Evolutionary conservation across 35 echinoderm and acorn worm species (phyloP), one percentile per base, ranked within the genome.

Genomic region (Apostichopus californicus): DNA sequence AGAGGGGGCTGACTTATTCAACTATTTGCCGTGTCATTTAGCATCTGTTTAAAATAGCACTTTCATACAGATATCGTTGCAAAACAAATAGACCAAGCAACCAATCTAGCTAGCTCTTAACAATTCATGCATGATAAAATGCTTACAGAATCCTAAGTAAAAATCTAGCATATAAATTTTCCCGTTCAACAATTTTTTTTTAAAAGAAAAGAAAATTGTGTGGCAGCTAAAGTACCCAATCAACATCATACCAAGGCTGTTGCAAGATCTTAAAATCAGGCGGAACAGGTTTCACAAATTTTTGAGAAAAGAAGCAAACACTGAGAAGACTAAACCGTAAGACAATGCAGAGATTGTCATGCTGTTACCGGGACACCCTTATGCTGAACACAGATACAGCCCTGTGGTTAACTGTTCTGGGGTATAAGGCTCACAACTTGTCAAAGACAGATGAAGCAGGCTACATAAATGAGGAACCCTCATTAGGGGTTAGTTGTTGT

Each of bases 301-400:
- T 46, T 46, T 46, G 34, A 46, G 34, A 10, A 24, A 58, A 85
- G 58, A 85, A 56, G 81, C 81, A 85, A 85, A 85, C 81, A 85
- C 81, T 85, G 55, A 85, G 57, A 85, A 58, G 81, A 85, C 81
- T 85, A 85, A 61, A 75, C 57, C 57, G 81, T n/a, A 59, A 58
- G 81, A 58, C 81, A 85, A 85, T 85, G 81, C 81, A 85, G 58
- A 59, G 57, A 89, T 72, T 89, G 86, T 15, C 86, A 72, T 89
- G 86, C 86, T 89, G 60, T 82, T 75, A 59, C 81, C 64, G 24
- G 68, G 86, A 89, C 28, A 89, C 58, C 68, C 64, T 66, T 54
- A 89, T 75, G 46, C 34, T 89, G 68, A 89, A 89, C 86, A 89
- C 68, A 89, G 86, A 68, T 89, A 89, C 86, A 89, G 61, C 86